phyloP scores from a whole-genome alignment of 1,140 invertebrate species.

The Tetraneura akinire region DNA sequence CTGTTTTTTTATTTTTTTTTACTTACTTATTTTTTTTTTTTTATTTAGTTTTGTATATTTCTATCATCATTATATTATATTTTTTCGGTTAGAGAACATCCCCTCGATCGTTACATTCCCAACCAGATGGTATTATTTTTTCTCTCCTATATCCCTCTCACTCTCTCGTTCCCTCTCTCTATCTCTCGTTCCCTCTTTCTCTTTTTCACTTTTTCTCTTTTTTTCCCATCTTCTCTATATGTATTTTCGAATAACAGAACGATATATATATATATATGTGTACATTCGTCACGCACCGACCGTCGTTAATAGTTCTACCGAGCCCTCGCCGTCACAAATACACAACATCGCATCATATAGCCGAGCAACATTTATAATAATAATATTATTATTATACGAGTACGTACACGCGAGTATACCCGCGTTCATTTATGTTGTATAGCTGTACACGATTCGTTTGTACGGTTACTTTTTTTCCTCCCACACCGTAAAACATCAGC shows the following conservation, averaged over 20 bases:
- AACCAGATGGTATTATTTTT: conserved; percentile 12
- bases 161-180: too few species aligned
- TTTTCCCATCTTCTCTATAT: neutral
- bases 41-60: too few species aligned
- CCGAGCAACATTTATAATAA: neutral
- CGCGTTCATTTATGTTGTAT: neutral
- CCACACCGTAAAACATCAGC: conserved; percentile 36
- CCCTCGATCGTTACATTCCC: conserved; percentile 5
- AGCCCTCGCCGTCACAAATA: conserved; percentile 14
- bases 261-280: too few species aligned
- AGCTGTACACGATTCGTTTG: conserved; percentile 38
- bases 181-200: too few species aligned
- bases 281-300: conserved; percentile 38
- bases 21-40: conserved; percentile 7
- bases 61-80: conserved; percentile 2
- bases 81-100: conserved; percentile 15
- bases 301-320: conserved; percentile 36
- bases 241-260: conserved; percentile 17
- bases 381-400: too few species aligned
- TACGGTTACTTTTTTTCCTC: conserved; percentile 36
- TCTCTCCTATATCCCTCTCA: neutral
- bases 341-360: conserved; percentile 5
- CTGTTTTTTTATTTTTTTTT: neutral
- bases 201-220: too few species aligned
- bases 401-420: neutral